Base-by-base conservation (phyloP, 2,888 invertebrate species). In the Pyrocoelia pectoralis region DNA sequence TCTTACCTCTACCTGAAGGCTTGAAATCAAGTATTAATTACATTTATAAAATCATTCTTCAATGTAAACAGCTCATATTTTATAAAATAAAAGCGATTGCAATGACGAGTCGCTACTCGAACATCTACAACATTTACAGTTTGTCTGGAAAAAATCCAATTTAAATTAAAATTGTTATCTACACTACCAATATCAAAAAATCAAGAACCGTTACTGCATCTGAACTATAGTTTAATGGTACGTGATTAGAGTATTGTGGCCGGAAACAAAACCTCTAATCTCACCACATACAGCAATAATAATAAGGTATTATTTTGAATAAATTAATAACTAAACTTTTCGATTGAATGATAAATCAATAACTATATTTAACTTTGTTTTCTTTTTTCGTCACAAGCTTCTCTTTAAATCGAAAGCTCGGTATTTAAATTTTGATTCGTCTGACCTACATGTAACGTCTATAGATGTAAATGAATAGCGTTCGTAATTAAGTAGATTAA, bases 41-140 rank as follows among this genome's bases (percentile, higher is more conserved):
- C 46, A 51, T 58, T 58, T 43, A 59, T 59, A 59, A 59, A 57
- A 59, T 17, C 53, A 24, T 19, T 28, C 53, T 29, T 24, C 43
- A 51, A 49, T 40, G 57, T 43, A 57, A 51, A 57, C 41, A 50
- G 19, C 13, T 50, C 48, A 38, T 33, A 56, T 56, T 40, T 48
- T 17, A 49, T 56, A 46, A 56, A 56, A 29, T n/a, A 33, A n/a
- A 33, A 6, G 8, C 8, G 24, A 24, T 24, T 24, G 24, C 24
- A 8, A 24, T 8, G 8, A 24, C 24, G 3, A 24, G 8, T 24
- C 24, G 8, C 3, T 5, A 5, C 8, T 24, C 3, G 8, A 24
- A 5, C 24, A 5, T 24, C 3, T 5, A 8, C 8, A 24, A 24
- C 24, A 24, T 24, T 24, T 24, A 5, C 24, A 24, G 24, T 8